Percentiles rank a stretch among this genome's conserved stretches.
These are phyloP conservation scores for Petrocephalus zakoni DNA, from an alignment of 2,113 vertebrate genomes.

Conservation along the genomic window DNA sequence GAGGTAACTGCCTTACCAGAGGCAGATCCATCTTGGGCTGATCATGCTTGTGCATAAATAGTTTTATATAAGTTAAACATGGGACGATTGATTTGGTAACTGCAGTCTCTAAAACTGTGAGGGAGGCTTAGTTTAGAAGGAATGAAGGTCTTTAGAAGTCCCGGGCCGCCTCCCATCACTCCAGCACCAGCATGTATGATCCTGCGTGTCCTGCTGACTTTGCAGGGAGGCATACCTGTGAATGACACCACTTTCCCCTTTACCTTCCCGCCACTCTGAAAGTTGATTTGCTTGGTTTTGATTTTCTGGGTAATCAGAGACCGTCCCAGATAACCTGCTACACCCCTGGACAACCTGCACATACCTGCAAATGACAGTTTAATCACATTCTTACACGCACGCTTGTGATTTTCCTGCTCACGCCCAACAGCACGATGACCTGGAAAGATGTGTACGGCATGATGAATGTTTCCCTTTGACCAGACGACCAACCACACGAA, in stretches of 20 bases:
- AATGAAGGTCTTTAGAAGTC: not conserved
- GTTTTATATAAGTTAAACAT: not conserved
- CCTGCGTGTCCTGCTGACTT: not conserved
- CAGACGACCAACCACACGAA: not conserved
- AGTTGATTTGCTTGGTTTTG: not conserved
- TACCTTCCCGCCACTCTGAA: not conserved
- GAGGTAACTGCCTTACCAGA: not conserved
- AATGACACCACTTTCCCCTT: not conserved
- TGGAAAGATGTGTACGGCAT: not conserved
- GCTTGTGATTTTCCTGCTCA: not conserved
- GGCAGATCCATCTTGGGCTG: too few species aligned
- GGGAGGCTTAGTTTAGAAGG: not conserved
- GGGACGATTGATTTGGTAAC: not conserved
- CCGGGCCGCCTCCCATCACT: not conserved
- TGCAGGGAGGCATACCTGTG: not conserved
- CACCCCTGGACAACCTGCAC: not conserved
- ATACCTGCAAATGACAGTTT: not conserved
- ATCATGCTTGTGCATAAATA: not conserved
- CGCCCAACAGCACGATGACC: not conserved
- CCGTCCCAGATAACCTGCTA: not conserved
- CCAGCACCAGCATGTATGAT: not conserved
- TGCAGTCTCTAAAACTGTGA: not conserved
- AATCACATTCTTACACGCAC: not conserved
- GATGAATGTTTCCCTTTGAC: not conserved
- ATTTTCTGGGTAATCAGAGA: not conserved